These are phyloP conservation scores for Centrocercus urophasianus DNA, from an alignment of 2,113 vertebrate species.

Conservation along the genomic window DNA sequence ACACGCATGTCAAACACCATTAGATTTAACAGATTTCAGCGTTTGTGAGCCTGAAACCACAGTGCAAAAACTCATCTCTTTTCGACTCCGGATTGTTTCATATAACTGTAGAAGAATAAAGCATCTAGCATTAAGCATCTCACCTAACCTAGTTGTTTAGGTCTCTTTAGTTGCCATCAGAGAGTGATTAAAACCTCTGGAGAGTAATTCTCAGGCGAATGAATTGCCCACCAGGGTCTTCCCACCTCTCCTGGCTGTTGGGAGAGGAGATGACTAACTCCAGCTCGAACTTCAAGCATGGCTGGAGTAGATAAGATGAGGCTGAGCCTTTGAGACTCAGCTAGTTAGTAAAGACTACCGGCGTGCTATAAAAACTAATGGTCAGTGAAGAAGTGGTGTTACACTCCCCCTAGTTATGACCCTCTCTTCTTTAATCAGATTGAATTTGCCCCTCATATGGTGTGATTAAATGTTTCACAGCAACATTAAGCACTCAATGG, in stretches of 20 bases:
- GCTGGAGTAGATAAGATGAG: constrained; percentile 68
- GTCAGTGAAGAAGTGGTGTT: constrained; percentile 69
- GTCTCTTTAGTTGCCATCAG: neutral
- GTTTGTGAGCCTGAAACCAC: neutral
- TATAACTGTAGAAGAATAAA: neutral
- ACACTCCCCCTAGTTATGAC: constrained; percentile 64
- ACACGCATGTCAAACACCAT: neutral
- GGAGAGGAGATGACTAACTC: constrained; percentile 42
- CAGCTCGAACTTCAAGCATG: constrained; percentile 46
- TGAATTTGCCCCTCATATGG: constrained; percentile 72
- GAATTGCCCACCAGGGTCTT: constrained; percentile 47
- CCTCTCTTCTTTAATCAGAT: constrained; percentile 70
- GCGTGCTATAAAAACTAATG: constrained; percentile 69
- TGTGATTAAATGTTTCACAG: constrained; percentile 67
- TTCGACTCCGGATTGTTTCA: neutral
- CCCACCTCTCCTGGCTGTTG: neutral
- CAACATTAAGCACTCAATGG: constrained; percentile 63
- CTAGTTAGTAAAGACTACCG: constrained; percentile 68
- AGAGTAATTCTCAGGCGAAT: constrained; percentile 46
- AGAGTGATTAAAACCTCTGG: neutral
- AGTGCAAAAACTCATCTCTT: neutral
- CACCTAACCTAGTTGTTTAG: constrained; percentile 48
- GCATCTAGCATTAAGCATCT: neutral
- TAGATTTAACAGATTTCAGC: neutral
- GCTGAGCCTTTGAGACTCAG: constrained; percentile 66